Evolutionary conservation across 2,888 invertebrate genomes (phyloP).

Genomic region (Drosophila setosimentum): DNA sequence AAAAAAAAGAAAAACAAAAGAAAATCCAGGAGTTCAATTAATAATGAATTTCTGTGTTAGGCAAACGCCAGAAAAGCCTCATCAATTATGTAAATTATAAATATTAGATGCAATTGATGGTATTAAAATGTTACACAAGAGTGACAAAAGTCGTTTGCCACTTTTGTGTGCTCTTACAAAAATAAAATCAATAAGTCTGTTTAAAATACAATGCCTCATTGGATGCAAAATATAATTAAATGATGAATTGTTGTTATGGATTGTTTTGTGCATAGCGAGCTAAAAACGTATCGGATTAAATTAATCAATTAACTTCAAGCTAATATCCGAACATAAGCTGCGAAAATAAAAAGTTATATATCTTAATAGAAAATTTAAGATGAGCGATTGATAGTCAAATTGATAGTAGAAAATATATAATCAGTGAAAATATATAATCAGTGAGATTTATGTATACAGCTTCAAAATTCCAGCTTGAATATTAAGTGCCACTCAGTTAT

Average conservation of each 20-base stretch:
- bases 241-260: not conserved
- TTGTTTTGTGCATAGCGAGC: not conserved
- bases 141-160: not conserved
- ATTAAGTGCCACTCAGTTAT: not conserved
- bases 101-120: not conserved
- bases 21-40: constrained; percentile 2
- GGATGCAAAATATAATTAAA: not conserved
- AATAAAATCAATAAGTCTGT: not conserved
- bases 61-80: not conserved
- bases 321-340: not conserved
- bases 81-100: not conserved
- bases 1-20: no score
- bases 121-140: not conserved
- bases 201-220: not conserved
- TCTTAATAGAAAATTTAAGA: not conserved
- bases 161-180: not conserved
- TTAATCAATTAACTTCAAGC: not conserved
- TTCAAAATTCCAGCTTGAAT: not conserved
- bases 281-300: not conserved
- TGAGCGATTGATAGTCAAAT: not conserved
- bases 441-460: no score
- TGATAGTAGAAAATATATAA: not conserved
- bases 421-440: no score
- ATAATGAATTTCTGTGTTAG: not conserved
- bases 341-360: not conserved